These are phyloP conservation scores for Pteronotus mesoamericanus DNA, from an alignment of 2,797 vertebrate species.

Conservation along the genomic window DNA sequence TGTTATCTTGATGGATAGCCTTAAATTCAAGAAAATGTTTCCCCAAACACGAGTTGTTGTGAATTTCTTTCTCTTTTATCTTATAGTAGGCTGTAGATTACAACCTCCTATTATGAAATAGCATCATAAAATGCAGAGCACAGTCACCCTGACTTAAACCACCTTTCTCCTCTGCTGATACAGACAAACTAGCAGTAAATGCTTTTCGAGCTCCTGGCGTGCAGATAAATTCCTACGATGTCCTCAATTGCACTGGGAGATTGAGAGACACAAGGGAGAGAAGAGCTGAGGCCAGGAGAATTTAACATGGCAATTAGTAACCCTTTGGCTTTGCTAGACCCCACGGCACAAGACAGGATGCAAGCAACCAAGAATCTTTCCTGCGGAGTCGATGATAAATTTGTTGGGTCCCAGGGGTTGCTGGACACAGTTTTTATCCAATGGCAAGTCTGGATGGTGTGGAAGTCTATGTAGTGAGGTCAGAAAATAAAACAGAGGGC, in stretches of 20 bases:
- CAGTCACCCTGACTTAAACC: conserved; percentile 55
- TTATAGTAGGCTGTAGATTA: conserved; percentile 67
- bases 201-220: conserved; percentile 69
- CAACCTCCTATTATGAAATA: conserved; percentile 69
- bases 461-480: conserved; percentile 47
- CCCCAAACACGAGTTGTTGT: conserved; percentile 61
- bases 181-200: conserved; percentile 68
- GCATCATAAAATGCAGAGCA: conserved; percentile 75
- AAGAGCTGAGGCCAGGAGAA: conserved; percentile 73
- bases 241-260: conserved; percentile 66
- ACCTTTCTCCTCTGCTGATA: conserved; percentile 66
- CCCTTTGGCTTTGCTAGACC: conserved; percentile 67
- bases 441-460: conserved; percentile 32
- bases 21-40: conserved; percentile 73
- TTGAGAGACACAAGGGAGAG: conserved; percentile 71
- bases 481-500: conserved; percentile 59
- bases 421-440: conserved; percentile 64
- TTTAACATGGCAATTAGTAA: conserved; percentile 78
- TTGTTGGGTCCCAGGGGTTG: conserved; percentile 61
- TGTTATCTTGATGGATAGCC: conserved; percentile 71
- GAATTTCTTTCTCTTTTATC: conserved; percentile 70
- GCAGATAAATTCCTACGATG: conserved; percentile 70
- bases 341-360: conserved; percentile 45
- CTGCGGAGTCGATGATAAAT: conserved; percentile 65
- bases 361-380: conserved; percentile 63